Evolutionary conservation across 2,113 vertebrate species (phyloP).

Genomic region (Euleptes europaea): DNA sequence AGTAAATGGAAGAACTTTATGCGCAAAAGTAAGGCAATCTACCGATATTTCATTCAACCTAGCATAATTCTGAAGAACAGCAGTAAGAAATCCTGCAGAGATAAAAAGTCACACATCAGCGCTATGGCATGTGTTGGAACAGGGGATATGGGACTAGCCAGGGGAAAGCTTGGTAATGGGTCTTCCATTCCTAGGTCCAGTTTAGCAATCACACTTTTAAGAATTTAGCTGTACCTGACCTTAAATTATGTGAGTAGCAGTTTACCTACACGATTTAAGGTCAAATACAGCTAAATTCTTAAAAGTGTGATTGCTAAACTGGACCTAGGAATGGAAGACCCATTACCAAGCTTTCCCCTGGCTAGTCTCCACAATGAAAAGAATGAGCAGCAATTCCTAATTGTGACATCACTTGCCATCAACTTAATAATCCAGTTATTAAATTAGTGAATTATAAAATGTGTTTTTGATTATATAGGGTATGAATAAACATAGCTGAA

Average conservation of each 20-base stretch:
- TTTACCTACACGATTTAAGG: not conserved
- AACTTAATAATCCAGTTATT: not conserved
- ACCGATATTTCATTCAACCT: conserved; percentile 42
- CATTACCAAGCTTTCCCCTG: not conserved
- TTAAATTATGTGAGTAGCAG: not conserved
- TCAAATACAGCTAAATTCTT: not conserved
- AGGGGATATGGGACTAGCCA: not conserved
- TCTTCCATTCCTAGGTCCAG: not conserved
- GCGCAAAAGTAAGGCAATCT: conserved; percentile 59
- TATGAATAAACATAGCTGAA: not conserved
- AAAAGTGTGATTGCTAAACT: not conserved
- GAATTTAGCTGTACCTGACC: not conserved
- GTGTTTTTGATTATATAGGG: not conserved
- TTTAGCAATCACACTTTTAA: not conserved
- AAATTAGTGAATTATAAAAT: not conserved
- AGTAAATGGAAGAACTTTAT: conserved; percentile 17
- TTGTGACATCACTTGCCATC: not conserved
- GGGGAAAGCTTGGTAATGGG: not conserved
- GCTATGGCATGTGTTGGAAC: not conserved
- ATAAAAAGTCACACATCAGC: not conserved
- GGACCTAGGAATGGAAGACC: not conserved
- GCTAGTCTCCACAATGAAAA: not conserved
- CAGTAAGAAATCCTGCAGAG: conserved; percentile 64
- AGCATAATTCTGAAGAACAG: conserved; percentile 67
- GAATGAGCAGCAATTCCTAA: not conserved